Evolutionary conservation across 1,140 invertebrate genomes (phyloP).

Genomic region (Calephelis virginiensis): DNA sequence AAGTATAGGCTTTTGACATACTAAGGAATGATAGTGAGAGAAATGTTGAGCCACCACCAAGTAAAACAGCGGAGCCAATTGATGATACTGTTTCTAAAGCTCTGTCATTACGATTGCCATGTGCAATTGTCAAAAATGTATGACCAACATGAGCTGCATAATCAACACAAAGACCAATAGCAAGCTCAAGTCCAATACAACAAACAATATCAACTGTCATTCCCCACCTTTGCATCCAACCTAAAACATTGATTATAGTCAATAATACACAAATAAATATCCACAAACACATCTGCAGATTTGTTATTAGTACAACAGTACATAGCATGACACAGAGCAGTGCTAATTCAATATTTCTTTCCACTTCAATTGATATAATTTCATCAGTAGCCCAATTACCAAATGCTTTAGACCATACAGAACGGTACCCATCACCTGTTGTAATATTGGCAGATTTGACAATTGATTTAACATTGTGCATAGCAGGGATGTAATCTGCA

Average conservation of each 20-base stretch:
- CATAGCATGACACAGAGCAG: slow-evolving; percentile 89
- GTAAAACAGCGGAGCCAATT: slow-evolving; percentile 89
- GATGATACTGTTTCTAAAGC: slow-evolving; percentile 84
- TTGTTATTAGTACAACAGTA: slow-evolving; percentile 89
- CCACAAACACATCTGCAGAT: slow-evolving; percentile 87
- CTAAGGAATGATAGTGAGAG: slow-evolving; percentile 86
- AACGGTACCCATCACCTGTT: slow-evolving; percentile 80
- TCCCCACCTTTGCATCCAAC: slow-evolving; percentile 89
- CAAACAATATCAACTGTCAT: slow-evolving; percentile 92
- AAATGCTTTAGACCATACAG: slow-evolving; percentile 85
- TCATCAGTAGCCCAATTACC: slow-evolving; percentile 89
- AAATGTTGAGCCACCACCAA: slow-evolving; percentile 89
- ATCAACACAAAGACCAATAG: slow-evolving; percentile 93
- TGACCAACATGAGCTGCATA: slow-evolving; percentile 94
- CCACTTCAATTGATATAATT: slow-evolving; percentile 87
- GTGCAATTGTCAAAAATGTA: slow-evolving; percentile 82
- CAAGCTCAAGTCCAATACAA: slow-evolving; percentile 90
- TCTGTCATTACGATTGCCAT: slow-evolving; percentile 80
- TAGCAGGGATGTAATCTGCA: slow-evolving; percentile 85
- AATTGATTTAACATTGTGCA: slow-evolving; percentile 82
- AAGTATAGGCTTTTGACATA: slow-evolving; percentile 88
- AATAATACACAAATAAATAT: slow-evolving; percentile 88
- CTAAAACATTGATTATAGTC: slow-evolving; percentile 89
- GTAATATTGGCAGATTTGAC: slow-evolving; percentile 79
- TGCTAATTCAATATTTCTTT: slow-evolving; percentile 88